Evolutionary conservation across 1,140 invertebrate species (phyloP), one percentile per base, ranked within the genome.

Genomic region (Stenopsyche tienmushanensis): DNA sequence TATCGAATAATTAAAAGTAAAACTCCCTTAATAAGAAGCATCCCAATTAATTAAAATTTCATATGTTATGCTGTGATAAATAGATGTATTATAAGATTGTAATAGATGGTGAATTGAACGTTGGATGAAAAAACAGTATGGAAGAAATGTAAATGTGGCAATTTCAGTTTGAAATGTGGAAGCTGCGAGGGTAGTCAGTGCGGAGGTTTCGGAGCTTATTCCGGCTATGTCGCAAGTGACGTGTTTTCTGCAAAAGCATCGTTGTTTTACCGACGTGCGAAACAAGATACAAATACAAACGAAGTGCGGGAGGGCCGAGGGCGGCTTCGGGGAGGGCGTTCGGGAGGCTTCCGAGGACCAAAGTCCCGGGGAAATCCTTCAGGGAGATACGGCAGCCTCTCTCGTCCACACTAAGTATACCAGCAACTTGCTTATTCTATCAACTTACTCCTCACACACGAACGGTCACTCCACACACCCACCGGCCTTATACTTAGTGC

Each of bases 351-450:
- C 59, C 23, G 41, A 1, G 44, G 44, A 62, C 7, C 20, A 24
- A 44, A 60, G 34, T 60, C 23, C 47, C 23, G 26, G 42, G 41
- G 49, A 55, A 50, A 60, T 45, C 47, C 59, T 45, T 62, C 55
- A 53, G 67, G 67, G 67, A 62, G 64, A 41, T 62, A 62, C 50
- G 50, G 62, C 69, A 65, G 64, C 68, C 60, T 42, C 64, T 58
- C 67, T 71, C 68, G 72, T 66, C 72, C 71, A 71, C 75, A 72
- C 75, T 76, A 76, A 76, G 75, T 76, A 66, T 59, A 69, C 67
- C 67, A 45, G 63, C 57, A 77, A 77, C 78, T 80, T 79, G 78
- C 76, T 79, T 81, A 81, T 81, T 79, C 78, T 78, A 81, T 81
- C 76, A 80, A 77, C 76, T 76, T 74, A 75, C 72, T 73, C 73